Evolutionary conservation across 2,888 invertebrate species (phyloP).

Genomic region (Anoncus sp.): DNA sequence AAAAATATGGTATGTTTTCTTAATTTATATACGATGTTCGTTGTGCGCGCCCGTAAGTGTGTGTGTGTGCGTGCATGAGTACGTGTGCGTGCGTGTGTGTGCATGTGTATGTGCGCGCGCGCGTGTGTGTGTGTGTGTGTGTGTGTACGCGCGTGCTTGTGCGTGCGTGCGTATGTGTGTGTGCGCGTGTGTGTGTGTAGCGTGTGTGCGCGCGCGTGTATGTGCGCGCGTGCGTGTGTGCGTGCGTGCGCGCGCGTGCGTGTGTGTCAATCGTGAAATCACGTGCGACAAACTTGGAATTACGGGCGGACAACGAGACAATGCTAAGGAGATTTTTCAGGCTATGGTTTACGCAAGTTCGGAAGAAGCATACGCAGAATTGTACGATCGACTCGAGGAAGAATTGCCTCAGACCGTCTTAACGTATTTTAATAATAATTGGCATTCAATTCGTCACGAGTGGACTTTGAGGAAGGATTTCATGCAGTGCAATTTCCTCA

Average conservation of each 20-base stretch:
- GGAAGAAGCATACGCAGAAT: slow-evolving; percentile 13
- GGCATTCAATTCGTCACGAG: slow-evolving; percentile 50
- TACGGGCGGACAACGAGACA: slow-evolving; percentile 40
- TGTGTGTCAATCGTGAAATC: slow-evolving; percentile 61
- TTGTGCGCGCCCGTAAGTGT: too few relatives aligned
- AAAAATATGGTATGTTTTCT: slow-evolving; percentile 31
- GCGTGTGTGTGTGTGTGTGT: too few relatives aligned
- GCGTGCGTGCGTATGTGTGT: too few relatives aligned
- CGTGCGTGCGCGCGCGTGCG: too few relatives aligned
- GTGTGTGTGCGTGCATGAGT: slow-evolving; percentile 5
- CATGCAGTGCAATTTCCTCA: slow-evolving; percentile 50
- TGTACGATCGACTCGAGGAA: slow-evolving; percentile 1
- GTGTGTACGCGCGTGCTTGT: too few relatives aligned
- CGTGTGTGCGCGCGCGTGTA: neutral
- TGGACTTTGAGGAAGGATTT: slow-evolving; percentile 43
- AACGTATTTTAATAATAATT: slow-evolving; percentile 47
- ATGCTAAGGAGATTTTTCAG: slow-evolving; percentile 48
- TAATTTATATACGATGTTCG: too few relatives aligned
- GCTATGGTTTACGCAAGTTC: slow-evolving; percentile 42
- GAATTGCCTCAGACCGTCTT: slow-evolving; percentile 20
- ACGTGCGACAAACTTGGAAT: slow-evolving; percentile 57
- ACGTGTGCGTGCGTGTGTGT: too few relatives aligned
- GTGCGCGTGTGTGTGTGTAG: too few relatives aligned
- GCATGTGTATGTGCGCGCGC: too few relatives aligned
- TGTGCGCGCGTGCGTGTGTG: too few relatives aligned